Conservation (phyloP, 2,888 invertebrate genomes). For the Pheosia gnoma region DNA sequence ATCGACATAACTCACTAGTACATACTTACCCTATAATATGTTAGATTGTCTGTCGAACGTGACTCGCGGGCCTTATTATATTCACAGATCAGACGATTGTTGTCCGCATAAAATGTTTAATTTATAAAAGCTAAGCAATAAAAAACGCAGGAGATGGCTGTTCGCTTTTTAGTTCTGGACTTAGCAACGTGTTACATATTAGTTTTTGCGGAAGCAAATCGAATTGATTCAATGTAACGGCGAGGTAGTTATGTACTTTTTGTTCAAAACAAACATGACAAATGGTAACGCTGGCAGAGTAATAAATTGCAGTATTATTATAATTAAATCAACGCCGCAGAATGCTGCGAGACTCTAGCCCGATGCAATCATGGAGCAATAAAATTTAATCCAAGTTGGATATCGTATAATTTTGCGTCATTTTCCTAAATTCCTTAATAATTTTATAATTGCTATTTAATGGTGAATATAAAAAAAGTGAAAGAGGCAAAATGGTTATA, state of each 20-base stretch:
- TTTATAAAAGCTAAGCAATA: conserved; percentile 73
- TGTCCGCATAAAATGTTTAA: conserved; percentile 78
- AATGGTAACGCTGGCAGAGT: conserved; percentile 35
- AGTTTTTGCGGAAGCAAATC: conserved; percentile 61
- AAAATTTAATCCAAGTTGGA: conserved; percentile 29
- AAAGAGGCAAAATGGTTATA: conserved; percentile 41
- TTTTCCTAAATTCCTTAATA: conserved; percentile 38
- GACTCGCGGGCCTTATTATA: conserved; percentile 76
- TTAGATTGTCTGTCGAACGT: conserved; percentile 64
- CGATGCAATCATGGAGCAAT: conserved; percentile 30
- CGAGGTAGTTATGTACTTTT: conserved; percentile 45
- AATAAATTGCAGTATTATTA: conserved; percentile 35
- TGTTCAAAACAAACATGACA: conserved; percentile 52
- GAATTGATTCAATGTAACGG: conserved; percentile 53
- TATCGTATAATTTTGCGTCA: conserved; percentile 21
- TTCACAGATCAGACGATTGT: conserved; percentile 81
- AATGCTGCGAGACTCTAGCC: conserved; percentile 28
- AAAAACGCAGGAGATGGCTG: conserved; percentile 57
- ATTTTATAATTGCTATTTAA: conserved; percentile 49
- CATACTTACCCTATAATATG: conserved; percentile 42
- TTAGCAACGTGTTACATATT: conserved; percentile 61
- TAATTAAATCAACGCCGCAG: conserved; percentile 31
- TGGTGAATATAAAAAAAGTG: conserved; percentile 42
- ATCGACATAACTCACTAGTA: conserved; percentile 47
- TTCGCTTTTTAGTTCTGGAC: conserved; percentile 58